Base-by-base conservation (phyloP, 2,797 vertebrate species). In the Aldrovandia affinis region DNA sequence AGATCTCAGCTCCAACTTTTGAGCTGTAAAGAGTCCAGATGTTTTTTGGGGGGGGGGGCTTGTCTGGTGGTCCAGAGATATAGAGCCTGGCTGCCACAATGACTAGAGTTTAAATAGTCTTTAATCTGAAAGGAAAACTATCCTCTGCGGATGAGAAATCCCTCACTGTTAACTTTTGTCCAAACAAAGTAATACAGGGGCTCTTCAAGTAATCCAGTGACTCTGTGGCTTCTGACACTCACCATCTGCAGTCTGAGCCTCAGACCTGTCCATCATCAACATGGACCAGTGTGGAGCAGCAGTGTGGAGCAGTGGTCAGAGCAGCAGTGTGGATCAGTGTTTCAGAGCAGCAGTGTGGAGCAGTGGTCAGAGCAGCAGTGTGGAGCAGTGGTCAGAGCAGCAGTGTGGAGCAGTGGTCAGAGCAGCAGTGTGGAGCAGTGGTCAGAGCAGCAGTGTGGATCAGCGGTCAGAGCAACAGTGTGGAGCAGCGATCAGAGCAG, bases 41-140 rank as follows among this genome's bases (percentile, higher is more conserved):
- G 73, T 85, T 68, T 20, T 25, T 73, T 79, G 50, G 81, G 57
- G n/a, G 85, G 77, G 81, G 47, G 28, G 81, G 81, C 39, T 14
- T 22, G 44, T 77, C 59, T 78, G 22, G 77, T 81, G 44, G 73
- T 85, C 36, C 78, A 39, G 12, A 57, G 81, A 55, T 83, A 55
- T 70, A 12, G 59, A 68, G n/a, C 25, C 15, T 55, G 20, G 20
- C 47, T 82, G 33, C 65, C 65, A 82, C 7, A n/a, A 81, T 12
- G 14, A 59, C 57, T 15, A 18, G 63, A 10, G 8, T 2, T 65
- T 30, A 65, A 65, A 14, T 10, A 65, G n/a, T 2, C 63, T 65
- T 28, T 65, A 5, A 42, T 55, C 54, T 75, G n/a, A 22, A 30
- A 61, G 20, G 15, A 25, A n/a, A 61, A 20, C 20, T 25, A 20